Percentiles rank a stretch among this genome's conserved stretches.
Evolutionary conservation across 2,888 invertebrate genomes (phyloP).

Genomic region (Latrodectus hesperus): DNA sequence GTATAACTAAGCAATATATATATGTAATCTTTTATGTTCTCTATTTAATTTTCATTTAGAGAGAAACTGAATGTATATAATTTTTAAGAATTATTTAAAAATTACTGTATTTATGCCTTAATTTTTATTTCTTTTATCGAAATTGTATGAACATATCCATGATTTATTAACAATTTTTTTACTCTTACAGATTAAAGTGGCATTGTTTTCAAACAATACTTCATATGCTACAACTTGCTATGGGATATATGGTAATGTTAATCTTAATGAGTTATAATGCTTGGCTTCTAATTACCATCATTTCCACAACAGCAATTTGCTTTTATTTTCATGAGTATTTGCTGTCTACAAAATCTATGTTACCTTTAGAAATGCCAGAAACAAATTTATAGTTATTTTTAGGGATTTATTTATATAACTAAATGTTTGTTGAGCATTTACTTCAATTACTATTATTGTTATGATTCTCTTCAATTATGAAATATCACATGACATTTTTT

Average conservation of each 20-base stretch:
- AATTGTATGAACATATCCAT: neutral
- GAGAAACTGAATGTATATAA: no score
- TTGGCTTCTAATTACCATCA: slow-evolving; percentile 53
- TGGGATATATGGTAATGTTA: slow-evolving; percentile 67
- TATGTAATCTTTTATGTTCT: no score
- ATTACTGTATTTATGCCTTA: neutral
- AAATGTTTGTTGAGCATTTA: neutral
- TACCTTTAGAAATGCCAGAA: slow-evolving; percentile 62
- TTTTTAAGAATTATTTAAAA: no score
- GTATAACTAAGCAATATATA: no score
- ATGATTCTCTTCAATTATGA: no score
- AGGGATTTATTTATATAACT: neutral
- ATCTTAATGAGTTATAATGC: slow-evolving; percentile 67
- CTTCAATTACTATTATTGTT: no score
- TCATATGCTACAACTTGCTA: slow-evolving; percentile 55
- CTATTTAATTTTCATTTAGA: no score
- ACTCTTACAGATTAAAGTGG: slow-evolving; percentile 54
- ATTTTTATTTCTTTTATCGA: neutral
- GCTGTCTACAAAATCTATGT: slow-evolving; percentile 51
- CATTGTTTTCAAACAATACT: slow-evolving; percentile 59
- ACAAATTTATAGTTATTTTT: slow-evolving; percentile 29
- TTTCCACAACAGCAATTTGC: slow-evolving; percentile 53
- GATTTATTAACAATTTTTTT: neutral
- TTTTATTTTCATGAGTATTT: slow-evolving; percentile 63
- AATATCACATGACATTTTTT: no score